Conservation (phyloP, 1,140 invertebrate species). For the Mamestra configurata region DNA sequence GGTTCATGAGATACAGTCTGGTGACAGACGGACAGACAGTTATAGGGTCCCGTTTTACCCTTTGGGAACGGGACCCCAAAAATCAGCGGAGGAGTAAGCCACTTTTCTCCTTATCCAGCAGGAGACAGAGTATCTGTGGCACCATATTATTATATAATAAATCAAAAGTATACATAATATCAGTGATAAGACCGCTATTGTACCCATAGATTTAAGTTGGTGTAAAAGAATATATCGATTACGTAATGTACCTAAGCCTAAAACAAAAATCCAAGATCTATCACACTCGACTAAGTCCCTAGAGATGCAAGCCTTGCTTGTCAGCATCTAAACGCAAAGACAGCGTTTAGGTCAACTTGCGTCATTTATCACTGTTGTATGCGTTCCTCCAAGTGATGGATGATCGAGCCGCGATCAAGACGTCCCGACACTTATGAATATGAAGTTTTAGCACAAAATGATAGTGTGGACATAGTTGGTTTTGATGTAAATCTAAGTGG, state of each 20-base stretch:
- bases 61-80: too few relatives aligned
- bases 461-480: background rate
- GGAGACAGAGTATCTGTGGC: too few relatives aligned
- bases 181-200: too few relatives aligned
- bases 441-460: background rate
- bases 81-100: too few relatives aligned
- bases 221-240: too few relatives aligned
- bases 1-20: too few relatives aligned
- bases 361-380: constrained; percentile 39
- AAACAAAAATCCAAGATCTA: background rate
- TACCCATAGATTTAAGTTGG: too few relatives aligned
- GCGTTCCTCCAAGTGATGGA: constrained; percentile 25
- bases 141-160: too few relatives aligned
- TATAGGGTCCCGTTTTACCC: too few relatives aligned
- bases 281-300: background rate
- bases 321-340: constrained; percentile 21
- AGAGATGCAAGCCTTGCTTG: constrained; percentile 7
- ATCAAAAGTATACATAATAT: too few relatives aligned
- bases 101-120: too few relatives aligned
- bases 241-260: background rate
- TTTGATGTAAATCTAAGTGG: background rate
- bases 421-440: constrained; percentile 26
- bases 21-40: too few relatives aligned
- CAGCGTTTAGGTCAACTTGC: constrained; percentile 30
- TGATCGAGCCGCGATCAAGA: background rate